Evolutionary conservation across 2,797 vertebrate species (phyloP).

Genomic region (Anisognathus igniventris): DNA sequence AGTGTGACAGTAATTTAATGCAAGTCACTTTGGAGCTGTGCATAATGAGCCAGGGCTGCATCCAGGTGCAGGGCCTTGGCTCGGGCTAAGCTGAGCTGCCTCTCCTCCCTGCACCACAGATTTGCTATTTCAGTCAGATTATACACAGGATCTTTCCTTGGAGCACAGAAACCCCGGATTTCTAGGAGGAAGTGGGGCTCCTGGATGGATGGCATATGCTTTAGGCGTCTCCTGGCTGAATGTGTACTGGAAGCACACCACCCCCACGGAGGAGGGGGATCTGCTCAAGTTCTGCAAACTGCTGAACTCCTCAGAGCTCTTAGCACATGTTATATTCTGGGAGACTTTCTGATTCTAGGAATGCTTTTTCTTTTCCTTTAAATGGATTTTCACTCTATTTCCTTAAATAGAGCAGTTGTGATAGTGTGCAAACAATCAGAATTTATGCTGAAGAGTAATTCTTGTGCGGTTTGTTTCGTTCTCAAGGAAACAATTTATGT

Average conservation of each 20-base stretch:
- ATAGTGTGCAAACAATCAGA: neutral
- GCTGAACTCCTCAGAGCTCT: neutral
- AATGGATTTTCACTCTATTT: neutral
- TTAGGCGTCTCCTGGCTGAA: neutral
- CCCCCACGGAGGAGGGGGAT: neutral
- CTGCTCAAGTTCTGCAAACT: neutral
- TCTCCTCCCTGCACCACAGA: neutral
- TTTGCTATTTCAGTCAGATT: neutral
- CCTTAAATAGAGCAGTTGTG: neutral
- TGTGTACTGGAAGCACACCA: neutral
- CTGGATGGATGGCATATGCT: neutral
- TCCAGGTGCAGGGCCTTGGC: neutral
- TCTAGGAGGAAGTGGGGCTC: neutral
- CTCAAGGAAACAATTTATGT: neutral
- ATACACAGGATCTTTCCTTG: accelerated
- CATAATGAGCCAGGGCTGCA: neutral
- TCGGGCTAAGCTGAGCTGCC: neutral
- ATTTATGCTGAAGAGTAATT: neutral
- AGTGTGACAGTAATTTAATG: neutral
- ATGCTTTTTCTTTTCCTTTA: neutral
- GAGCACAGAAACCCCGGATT: accelerated
- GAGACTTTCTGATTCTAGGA: neutral
- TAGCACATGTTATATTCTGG: neutral
- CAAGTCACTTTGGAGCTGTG: neutral
- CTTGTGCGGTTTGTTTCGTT: neutral